A percentile compares a stretch with the other conserved stretches of the same genome.
Conservation (phyloP, 2,888 invertebrate genomes). For the Gasteruption jaculator region DNA sequence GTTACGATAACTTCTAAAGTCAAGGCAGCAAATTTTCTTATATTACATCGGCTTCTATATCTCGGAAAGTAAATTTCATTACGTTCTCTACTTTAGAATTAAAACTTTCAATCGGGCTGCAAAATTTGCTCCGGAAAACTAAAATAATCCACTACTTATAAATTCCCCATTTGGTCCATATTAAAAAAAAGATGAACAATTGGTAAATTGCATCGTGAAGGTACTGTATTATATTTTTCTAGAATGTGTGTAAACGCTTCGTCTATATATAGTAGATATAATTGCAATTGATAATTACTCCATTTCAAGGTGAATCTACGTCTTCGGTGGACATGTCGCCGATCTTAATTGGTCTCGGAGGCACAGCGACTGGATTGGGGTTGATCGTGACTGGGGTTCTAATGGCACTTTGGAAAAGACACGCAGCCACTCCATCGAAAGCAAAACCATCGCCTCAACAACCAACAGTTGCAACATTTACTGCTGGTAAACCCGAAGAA, state of each 20-base stretch:
- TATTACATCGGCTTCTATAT: no score
- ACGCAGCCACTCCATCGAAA: constrained; percentile 40
- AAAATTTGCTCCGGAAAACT: no score
- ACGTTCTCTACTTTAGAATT: no score
- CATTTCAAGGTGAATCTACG: constrained; percentile 39
- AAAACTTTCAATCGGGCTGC: no score
- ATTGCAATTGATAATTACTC: neutral
- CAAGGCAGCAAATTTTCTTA: no score
- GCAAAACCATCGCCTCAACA: constrained; percentile 37
- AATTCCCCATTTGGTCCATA: no score
- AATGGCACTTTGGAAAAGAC: constrained; percentile 48
- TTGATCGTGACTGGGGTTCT: constrained; percentile 48
- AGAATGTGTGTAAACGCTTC: neutral
- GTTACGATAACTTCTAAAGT: no score
- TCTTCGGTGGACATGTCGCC: constrained; percentile 49
- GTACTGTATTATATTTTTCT: neutral
- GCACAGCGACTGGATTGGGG: constrained; percentile 47
- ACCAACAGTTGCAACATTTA: constrained; percentile 39
- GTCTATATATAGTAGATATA: neutral
- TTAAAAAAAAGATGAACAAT: constrained; percentile 1
- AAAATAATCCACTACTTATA: no score
- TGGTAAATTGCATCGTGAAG: neutral
- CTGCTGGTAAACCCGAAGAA: constrained; percentile 39
- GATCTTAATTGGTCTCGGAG: constrained; percentile 47
- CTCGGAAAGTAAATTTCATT: no score